These are phyloP conservation scores for Graptemys geographica DNA, from an alignment of 2,797 vertebrate species.

Conservation along the genomic window DNA sequence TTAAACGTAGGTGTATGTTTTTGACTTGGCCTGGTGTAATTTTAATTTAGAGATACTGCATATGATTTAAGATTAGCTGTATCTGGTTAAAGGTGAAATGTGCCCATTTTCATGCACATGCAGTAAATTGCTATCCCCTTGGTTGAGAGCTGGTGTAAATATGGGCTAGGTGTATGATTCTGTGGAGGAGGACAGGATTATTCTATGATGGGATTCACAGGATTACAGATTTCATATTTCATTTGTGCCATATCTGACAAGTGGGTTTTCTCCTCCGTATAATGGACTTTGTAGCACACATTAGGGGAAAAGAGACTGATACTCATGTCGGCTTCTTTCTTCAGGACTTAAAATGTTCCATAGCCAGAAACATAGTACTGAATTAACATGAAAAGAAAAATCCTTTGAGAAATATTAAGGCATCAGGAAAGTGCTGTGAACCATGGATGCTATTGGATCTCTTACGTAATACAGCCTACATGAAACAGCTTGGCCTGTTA, in stretches of 20 bases:
- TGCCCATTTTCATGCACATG: rapidly evolving
- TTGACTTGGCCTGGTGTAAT: rapidly evolving
- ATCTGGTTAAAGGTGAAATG: not conserved
- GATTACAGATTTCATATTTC: not conserved
- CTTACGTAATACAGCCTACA: not conserved
- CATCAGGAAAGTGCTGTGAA: not conserved
- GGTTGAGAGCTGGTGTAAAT: not conserved
- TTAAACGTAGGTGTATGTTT: not conserved
- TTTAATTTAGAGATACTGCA: not conserved
- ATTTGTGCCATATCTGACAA: not conserved
- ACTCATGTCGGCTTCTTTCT: not conserved
- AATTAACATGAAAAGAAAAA: not conserved
- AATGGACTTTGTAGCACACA: not conserved
- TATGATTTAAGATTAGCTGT: not conserved
- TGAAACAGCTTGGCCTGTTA: constrained; percentile 5
- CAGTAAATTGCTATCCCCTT: not conserved
- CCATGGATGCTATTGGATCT: not conserved
- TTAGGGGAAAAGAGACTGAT: not conserved
- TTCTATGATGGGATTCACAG: not conserved
- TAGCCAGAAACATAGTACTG: not conserved
- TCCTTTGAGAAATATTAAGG: not conserved
- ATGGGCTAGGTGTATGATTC: not conserved
- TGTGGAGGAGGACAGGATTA: not conserved
- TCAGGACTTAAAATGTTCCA: not conserved
- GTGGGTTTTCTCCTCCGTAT: not conserved